phyloP scores from a whole-genome alignment of 2,113 vertebrate genomes.

The Cisticola juncidis region DNA sequence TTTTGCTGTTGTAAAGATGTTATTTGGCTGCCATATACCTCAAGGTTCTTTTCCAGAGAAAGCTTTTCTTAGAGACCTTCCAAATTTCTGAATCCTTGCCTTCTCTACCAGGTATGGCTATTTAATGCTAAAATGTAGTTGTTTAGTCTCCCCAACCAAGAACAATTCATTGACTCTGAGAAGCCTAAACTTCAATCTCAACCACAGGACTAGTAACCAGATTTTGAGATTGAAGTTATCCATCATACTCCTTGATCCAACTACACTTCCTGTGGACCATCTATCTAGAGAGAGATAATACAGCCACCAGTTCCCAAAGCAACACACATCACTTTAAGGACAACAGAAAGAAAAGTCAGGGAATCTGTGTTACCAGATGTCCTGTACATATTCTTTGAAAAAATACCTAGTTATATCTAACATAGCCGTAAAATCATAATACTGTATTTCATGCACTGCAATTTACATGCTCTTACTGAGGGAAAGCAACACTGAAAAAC shows the following conservation, averaged over 20 bases:
- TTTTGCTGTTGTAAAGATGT: neutral
- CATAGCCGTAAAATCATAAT: neutral
- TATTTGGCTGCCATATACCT: neutral
- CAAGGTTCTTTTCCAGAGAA: neutral
- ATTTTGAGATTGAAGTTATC: neutral
- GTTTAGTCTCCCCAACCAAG: neutral
- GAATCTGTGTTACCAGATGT: neutral
- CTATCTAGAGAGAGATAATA: neutral
- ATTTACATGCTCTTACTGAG: neutral
- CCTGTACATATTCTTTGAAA: neutral
- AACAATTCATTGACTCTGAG: neutral
- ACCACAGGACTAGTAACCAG: neutral
- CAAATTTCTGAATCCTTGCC: neutral
- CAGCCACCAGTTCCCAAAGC: neutral
- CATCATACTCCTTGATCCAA: neutral
- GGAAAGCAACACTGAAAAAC: neutral
- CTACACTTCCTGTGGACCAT: neutral
- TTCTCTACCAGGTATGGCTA: fast-evolving
- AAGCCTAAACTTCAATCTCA: neutral
- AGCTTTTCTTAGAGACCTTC: neutral
- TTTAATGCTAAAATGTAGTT: neutral
- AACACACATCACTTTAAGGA: neutral
- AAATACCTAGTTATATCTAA: neutral
- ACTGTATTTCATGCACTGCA: neutral
- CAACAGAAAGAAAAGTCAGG: neutral